Base-by-base conservation (phyloP, 1,140 invertebrate genomes). In the Papilio dardanus region DNA sequence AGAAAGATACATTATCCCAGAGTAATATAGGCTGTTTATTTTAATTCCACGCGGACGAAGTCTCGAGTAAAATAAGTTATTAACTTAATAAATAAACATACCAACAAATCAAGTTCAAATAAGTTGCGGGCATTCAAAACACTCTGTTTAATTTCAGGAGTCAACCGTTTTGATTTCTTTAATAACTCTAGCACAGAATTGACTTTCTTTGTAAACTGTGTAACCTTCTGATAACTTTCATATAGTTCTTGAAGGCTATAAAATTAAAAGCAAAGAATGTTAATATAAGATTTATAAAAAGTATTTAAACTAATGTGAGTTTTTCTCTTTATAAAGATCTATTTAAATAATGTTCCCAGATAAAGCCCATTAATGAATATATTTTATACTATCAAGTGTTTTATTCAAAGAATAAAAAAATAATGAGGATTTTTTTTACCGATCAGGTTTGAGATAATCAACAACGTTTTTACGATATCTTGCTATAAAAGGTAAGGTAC, bases 401-500 rank as follows among this genome's bases (percentile, higher is more conserved):
- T n/a, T n/a, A n/a, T n/a, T n/a, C n/a, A n/a, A n/a, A n/a, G n/a
- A n/a, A n/a, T n/a, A n/a, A n/a, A n/a, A n/a, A n/a, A n/a, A n/a
- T n/a, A n/a, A n/a, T n/a, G n/a, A n/a, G n/a, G n/a, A n/a, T n/a
- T n/a, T n/a, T 33, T 30, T 66, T 83, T 85, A 94, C 93, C 87
- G 81, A 76, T 94, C 92, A 37, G 93, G 93, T 80, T 88, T 87
- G 68, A 94, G 79, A 79, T 92, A 83, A 79, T 91, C 82, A 3
- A 94, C 89, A 75, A 85, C 86, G 71, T 88, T 81, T 79, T 93
- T 94, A 37, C 93, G 81, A 78, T 94, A 94, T 84, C 93, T 88
- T 28, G 93, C 93, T 78, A 94, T 94, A 81, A 94, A 94, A 21
- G 93, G 93, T 21, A 94, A 79, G 35, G 93, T 94, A 73, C 93